Base-by-base conservation (phyloP, 2,888 invertebrate species). In the Kuschelorhynchus macadamiae region DNA sequence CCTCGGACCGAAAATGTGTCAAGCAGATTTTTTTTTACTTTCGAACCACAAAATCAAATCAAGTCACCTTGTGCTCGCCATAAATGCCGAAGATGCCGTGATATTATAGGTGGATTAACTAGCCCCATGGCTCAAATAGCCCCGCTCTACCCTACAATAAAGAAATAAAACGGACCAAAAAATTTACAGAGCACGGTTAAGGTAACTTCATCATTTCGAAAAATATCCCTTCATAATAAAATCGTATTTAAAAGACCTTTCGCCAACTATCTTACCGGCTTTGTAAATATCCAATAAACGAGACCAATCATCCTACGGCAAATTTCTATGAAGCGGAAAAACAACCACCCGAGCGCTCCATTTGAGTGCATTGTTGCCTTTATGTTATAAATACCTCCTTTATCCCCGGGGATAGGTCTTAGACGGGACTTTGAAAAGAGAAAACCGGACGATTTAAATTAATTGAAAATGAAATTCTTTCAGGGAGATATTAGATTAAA, bases 401-500 rank as follows among this genome's bases (percentile, higher is more conserved):
- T 73, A 74, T 75, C 69, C 73, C 67, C 66, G 18, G 42, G 64
- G 67, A 25, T 18, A 61, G 69, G 56, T 56, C 66, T 66, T 46
- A 66, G 62, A 56, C 44, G 65, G 59, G 67, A 75, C 77, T 78
- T 78, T 77, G 76, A 79, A 78, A 77, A 77, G 73, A 73, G 16
- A 11, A 46, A 57, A 39, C 30, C 49, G 74, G 70, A 68, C 75
- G 74, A 76, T 79, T 80, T 76, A 78, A 80, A 80, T 80, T 80
- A 79, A 80, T 81, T 76, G 76, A 77, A 81, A 81, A 81, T 81
- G 80, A 81, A 82, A 81, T 82, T 82, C 81, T 80, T 82, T 73
- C 57, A 70, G 66, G 39, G 46, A 53, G 66, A 75, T 77, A 76
- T 77, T 75, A 73, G 74, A 77, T 79, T 79, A 78, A 78, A 73